phyloP scores from a whole-genome alignment of 2,888 invertebrate genomes.

The Agonopterix arenella region DNA sequence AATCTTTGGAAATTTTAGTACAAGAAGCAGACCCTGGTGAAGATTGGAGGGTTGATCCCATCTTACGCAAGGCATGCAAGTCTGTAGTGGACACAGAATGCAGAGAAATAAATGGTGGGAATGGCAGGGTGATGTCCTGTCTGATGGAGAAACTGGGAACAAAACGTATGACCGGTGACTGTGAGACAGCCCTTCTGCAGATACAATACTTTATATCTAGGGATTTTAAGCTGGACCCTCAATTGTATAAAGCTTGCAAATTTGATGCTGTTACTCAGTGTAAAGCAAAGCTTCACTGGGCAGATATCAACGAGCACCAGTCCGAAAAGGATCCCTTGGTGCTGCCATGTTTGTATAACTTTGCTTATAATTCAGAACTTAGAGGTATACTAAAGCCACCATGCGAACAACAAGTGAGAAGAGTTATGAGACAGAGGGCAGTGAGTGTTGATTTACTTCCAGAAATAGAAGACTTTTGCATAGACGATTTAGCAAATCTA shows the following conservation, averaged over 20 bases:
- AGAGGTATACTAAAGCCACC: conserved; percentile 72
- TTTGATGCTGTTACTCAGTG: conserved; percentile 91
- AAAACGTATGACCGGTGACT: conserved; percentile 89
- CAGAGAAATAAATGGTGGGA: conserved; percentile 82
- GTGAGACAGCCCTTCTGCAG: conserved; percentile 94
- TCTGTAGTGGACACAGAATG: conserved; percentile 89
- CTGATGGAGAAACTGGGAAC: conserved; percentile 94
- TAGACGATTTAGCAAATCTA: conserved; percentile 87
- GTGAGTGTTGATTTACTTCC: conserved; percentile 95
- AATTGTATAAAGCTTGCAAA: conserved; percentile 91
- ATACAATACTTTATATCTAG: conserved; percentile 98
- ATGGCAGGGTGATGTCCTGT: conserved; percentile 92
- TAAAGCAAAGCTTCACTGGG: conserved; percentile 87
- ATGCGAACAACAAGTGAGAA: conserved; percentile 87
- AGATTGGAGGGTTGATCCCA: conserved; percentile 96
- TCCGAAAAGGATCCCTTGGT: conserved; percentile 90
- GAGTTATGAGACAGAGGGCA: conserved; percentile 95
- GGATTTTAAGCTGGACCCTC: conserved; percentile 94
- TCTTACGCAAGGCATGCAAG: conserved; percentile 90
- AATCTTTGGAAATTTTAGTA: conserved; percentile 87
- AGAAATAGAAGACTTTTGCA: conserved; percentile 93
- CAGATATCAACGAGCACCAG: conserved; percentile 79
- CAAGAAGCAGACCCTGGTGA: conserved; percentile 95
- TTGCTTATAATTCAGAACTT: conserved; percentile 76
- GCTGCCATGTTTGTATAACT: conserved; percentile 92